Percentiles rank a stretch among this genome's conserved stretches.
Evolutionary conservation across 1,140 invertebrate species (phyloP).

Genomic region (Trichogramma pretiosum): DNA sequence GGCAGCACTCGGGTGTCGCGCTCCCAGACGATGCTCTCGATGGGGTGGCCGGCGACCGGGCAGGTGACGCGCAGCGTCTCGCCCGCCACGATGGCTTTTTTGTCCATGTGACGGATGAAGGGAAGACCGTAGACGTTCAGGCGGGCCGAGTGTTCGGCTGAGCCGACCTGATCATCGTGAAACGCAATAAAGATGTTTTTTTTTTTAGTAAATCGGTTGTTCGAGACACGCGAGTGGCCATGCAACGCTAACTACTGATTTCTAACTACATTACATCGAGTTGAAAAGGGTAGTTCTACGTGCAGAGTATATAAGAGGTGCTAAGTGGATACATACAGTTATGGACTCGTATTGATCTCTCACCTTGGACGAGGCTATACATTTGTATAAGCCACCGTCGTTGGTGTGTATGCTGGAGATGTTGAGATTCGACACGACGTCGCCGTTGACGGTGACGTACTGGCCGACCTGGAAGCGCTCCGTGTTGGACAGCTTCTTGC

Average conservation of each 20-base stretch:
- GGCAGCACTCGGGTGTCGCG: conserved; percentile 73
- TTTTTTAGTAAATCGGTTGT: conserved; percentile 4
- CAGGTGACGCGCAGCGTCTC: conserved; percentile 82
- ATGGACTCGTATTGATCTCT: too few relatives aligned
- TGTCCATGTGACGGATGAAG: conserved; percentile 84
- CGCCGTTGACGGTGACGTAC: conserved; percentile 78
- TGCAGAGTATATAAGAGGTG: too few relatives aligned
- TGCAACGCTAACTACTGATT: too few relatives aligned
- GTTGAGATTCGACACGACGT: conserved; percentile 89
- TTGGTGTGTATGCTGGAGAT: conserved; percentile 86
- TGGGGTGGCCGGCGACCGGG: conserved; percentile 89
- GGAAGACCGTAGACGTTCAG: conserved; percentile 88
- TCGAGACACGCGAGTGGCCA: too few relatives aligned
- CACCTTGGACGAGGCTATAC: conserved; percentile 81
- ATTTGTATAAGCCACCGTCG: conserved; percentile 88
- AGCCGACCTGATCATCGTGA: conserved; percentile 65
- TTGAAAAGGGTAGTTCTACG: too few relatives aligned
- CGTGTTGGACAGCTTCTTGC: conserved; percentile 70
- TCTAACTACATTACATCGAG: too few relatives aligned
- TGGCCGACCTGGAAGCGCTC: conserved; percentile 76
- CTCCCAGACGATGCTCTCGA: conserved; percentile 89
- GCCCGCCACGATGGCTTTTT: conserved; percentile 88
- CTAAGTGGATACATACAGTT: too few relatives aligned
- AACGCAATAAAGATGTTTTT: background rate
- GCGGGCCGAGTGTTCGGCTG: conserved; percentile 74